These are phyloP conservation scores for Eulemur rufifrons DNA, from an alignment of 2,113 vertebrate species.

Conservation along the genomic window DNA sequence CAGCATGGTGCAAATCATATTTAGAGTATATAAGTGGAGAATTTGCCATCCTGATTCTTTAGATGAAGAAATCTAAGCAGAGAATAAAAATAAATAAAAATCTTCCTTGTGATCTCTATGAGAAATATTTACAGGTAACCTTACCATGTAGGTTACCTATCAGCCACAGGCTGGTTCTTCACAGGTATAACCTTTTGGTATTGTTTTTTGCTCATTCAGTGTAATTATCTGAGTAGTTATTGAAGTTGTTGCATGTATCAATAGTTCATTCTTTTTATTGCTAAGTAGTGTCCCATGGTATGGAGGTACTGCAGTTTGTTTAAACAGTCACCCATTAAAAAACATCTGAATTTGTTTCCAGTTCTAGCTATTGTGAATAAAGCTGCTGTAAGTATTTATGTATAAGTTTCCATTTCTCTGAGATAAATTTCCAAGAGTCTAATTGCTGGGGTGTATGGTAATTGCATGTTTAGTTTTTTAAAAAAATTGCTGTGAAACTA, in stretches of 20 bases:
- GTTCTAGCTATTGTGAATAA: not conserved
- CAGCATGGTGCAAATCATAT: not conserved
- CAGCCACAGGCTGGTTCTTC: not conserved
- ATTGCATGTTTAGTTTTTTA: not conserved
- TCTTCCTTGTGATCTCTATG: not conserved
- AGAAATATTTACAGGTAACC: not conserved
- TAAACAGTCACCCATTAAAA: not conserved
- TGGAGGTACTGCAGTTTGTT: not conserved
- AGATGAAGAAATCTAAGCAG: constrained; percentile 15
- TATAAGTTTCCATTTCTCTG: not conserved
- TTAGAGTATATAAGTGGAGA: not conserved
- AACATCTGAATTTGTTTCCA: not conserved
- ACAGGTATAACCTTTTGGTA: not conserved
- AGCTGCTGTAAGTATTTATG: not conserved
- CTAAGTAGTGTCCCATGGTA: not conserved
- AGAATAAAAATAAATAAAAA: constrained; percentile 1
- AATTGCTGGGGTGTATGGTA: not conserved
- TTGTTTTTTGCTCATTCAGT: not conserved
- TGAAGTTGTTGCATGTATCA: not conserved
- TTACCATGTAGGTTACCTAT: not conserved
- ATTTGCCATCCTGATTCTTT: not conserved
- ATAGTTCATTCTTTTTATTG: not conserved
- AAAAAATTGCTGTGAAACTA: not conserved
- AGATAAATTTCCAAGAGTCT: not conserved
- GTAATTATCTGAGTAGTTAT: not conserved